Evolutionary conservation across 2,888 invertebrate genomes (phyloP).

Genomic region (Cryptus armator): DNA sequence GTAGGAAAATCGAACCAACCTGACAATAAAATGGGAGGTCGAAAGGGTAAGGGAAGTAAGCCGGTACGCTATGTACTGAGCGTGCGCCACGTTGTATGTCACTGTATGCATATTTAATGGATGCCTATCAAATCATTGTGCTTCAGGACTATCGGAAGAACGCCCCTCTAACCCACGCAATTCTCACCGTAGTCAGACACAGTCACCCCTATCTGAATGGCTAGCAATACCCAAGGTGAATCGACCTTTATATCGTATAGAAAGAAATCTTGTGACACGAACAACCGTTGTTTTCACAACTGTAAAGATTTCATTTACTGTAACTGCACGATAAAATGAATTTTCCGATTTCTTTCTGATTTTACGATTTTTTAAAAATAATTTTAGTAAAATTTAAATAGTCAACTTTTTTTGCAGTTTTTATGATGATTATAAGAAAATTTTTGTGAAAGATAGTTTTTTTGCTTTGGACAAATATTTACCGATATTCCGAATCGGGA

Average conservation of each 20-base stretch:
- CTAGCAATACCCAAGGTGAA: neutral
- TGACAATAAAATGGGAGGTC: neutral
- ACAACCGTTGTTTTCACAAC: neutral
- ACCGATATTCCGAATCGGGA: too few species aligned
- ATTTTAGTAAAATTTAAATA: neutral
- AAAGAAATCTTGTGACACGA: neutral
- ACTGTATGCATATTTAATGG: constrained; percentile 80
- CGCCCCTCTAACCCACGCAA: constrained; percentile 31
- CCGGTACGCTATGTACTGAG: constrained; percentile 45
- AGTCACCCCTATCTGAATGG: constrained; percentile 14
- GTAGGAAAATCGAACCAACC: constrained; percentile 38
- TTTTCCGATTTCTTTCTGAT: neutral
- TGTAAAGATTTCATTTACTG: neutral
- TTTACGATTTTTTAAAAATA: neutral
- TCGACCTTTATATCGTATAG: neutral
- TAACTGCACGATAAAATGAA: neutral
- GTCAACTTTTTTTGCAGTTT: neutral
- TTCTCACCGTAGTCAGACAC: constrained; percentile 1
- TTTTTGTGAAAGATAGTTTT: too few species aligned
- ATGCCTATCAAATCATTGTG: constrained; percentile 79
- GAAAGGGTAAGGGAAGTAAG: constrained; percentile 19
- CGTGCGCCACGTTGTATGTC: constrained; percentile 59
- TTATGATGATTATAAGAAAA: neutral
- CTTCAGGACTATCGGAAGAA: constrained; percentile 66
- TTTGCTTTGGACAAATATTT: too few species aligned